Percentiles rank a stretch among this genome's conserved stretches.
Conservation (phyloP, 2,888 invertebrate genomes). For the Eurois occulta region DNA sequence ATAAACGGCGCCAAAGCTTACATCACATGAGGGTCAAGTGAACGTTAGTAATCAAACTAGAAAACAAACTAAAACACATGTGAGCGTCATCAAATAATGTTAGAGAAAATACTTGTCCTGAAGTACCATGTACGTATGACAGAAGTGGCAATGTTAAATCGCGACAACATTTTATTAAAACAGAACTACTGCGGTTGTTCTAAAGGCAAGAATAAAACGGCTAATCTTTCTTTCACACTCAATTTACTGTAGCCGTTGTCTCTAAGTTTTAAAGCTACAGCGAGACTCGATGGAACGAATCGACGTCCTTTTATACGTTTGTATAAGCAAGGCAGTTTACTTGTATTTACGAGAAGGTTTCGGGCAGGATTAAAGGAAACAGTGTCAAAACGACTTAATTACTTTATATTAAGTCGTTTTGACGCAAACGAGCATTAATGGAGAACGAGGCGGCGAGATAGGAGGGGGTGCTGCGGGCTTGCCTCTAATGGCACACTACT, state of each 20-base stretch:
- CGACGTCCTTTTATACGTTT: constrained; percentile 49
- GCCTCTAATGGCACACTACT: constrained; percentile 86
- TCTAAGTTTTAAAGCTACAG: constrained; percentile 61
- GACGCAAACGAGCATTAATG: constrained; percentile 85
- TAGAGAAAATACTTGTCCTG: constrained; percentile 42
- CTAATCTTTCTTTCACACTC: constrained; percentile 70
- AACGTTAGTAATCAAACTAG: constrained; percentile 76
- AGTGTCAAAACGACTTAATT: constrained; percentile 80
- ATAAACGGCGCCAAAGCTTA: constrained; percentile 77
- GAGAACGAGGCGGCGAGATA: constrained; percentile 78
- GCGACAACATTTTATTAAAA: constrained; percentile 47
- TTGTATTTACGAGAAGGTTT: constrained; percentile 66
- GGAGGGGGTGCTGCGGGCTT: constrained; percentile 77
- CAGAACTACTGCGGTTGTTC: constrained; percentile 46
- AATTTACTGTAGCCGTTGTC: constrained; percentile 62
- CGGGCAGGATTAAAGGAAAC: constrained; percentile 76
- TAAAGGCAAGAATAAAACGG: constrained; percentile 54
- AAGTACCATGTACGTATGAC: constrained; percentile 3
- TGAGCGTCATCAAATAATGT: constrained; percentile 66
- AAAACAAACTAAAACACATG: constrained; percentile 73
- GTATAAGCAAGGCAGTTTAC: constrained; percentile 61
- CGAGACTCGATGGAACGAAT: constrained; percentile 55
- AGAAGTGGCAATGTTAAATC: constrained; percentile 23
- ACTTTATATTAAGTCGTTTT: constrained; percentile 86
- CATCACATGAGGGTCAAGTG: constrained; percentile 79